Evolutionary conservation across 2,888 invertebrate species (phyloP), one percentile per base, ranked within the genome.

Genomic region (Monochamus alternatus): DNA sequence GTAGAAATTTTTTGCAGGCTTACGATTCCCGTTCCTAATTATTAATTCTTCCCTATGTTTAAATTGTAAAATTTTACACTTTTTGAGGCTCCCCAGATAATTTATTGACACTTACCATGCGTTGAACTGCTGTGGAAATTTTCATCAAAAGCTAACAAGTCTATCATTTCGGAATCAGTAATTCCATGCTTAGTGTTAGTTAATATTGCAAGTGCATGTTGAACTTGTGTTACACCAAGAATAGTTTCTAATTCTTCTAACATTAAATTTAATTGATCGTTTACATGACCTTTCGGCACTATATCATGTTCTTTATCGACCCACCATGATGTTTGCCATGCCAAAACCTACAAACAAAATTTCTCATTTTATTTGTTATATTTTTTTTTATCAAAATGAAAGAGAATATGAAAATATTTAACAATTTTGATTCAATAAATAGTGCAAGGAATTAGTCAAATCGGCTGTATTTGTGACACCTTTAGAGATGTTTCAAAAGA

Each of bases 121-220:
- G 93, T 93, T 81, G 91, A 91, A 73, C 91, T 90, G 79, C 92
- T 93, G 79, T 93, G 91, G 80, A 93, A 94, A 80, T 90, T 89
- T 58, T 92, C 90, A 83, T 93, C 92, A 82, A 92, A 92, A 0
- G 93, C 92, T 76, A 94, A 84, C 78, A 94, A 88, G 84, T 94
- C 95, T 84, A 95, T 89, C 87, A 95, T 94, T 90, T 97, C 97
- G 4, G 94, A 94, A 85, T 95, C 95, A 30, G 94, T 93, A 63
- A 97, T 90, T 2, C 97, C 97, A 86, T 94, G 92, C 72, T 95
- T 92, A 7, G 96, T 92, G 3, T 94, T 93, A 0, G 94, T 92
- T 75, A 96, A 89, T 76, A 96, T 91, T 2, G 95, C 93, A 52
- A 96, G 89, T 70, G 95, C 92, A 68, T 91, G 90, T 85, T 92